phyloP scores from a whole-genome alignment of 2,888 invertebrate species.

The Sinotaia quadrata region DNA sequence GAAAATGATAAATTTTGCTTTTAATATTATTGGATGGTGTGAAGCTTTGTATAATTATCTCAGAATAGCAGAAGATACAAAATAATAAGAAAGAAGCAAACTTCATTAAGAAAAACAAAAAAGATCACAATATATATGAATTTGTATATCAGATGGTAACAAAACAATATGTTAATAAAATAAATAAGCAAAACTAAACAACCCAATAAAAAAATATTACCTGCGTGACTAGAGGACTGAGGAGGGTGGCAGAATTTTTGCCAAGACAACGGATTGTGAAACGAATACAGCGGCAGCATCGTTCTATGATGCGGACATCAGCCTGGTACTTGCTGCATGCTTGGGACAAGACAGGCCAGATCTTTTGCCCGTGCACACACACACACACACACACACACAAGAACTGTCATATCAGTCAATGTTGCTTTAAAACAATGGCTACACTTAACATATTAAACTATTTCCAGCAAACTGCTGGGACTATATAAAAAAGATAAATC shows the following conservation, averaged over 20 bases:
- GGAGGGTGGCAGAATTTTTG: conserved; percentile 81
- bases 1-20: too few relatives aligned
- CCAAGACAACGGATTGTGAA: conserved; percentile 91
- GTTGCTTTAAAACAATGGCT: neutral
- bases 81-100: too few relatives aligned
- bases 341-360: conserved; percentile 89
- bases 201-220: conserved; percentile 62
- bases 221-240: conserved; percentile 87
- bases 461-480: too few relatives aligned
- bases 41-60: too few relatives aligned
- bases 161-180: neutral
- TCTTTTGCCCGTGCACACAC: conserved; percentile 74
- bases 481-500: too few relatives aligned
- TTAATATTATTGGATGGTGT: too few relatives aligned
- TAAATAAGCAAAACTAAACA: neutral
- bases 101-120: too few relatives aligned
- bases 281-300: conserved; percentile 89
- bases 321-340: conserved; percentile 84
- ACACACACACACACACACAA: neutral
- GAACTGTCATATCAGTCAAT: neutral
- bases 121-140: too few relatives aligned
- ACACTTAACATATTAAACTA: too few relatives aligned
- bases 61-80: too few relatives aligned
- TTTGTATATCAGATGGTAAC: too few relatives aligned
- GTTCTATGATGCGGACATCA: conserved; percentile 92